Base-by-base conservation (phyloP, 2,113 vertebrate genomes). In the Archocentrus centrarchus region DNA sequence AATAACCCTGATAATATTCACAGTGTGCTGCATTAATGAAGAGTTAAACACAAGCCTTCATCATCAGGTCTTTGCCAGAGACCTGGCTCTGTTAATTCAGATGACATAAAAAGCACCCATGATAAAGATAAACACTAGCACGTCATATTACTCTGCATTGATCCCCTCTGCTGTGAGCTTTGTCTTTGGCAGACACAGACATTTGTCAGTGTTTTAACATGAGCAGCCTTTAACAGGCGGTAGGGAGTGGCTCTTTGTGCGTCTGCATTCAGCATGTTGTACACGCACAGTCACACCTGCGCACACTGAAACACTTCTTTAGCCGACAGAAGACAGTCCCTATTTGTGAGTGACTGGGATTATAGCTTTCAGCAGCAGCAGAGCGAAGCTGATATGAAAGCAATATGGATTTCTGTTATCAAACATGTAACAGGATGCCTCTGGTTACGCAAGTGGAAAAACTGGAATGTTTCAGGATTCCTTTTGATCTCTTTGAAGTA, bases 231-330 rank as follows among this genome's bases (percentile, higher is more conserved):
- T 59, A 80, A 68, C 75, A 59, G 77, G 62, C 73, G 80, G 79
- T 8, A 89, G 85, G 90, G 90, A 92, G 81, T 78, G 87, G 90
- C 87, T 89, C 90, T 92, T 90, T 91, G 91, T 93, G 84, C 22
- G 89, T 18, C 83, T 81, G 75, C 73, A 59, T 61, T 84, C 80
- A 76, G 70, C 79, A 18, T 3, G 47, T 32, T 79, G 86, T 61
- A 85, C 66, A 79, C 64, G 84, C 66, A 78, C 59, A 53, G 39
- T 17, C 59, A 75, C 79, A 79, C 81, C 81, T 11, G 1, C 81
- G 82, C 76, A 59, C 76, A 79, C 32, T 4, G n/a, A 83, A 80
- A 50, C 3, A n/a, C 84, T 79, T 68, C 76, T 81, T 70, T 8
- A 32, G 62, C 77, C 86, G 75, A 86, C 75, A 64, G 89, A 77